Evolutionary conservation across 2,888 invertebrate species (phyloP).

Genomic region (Leucophenga maculata): DNA sequence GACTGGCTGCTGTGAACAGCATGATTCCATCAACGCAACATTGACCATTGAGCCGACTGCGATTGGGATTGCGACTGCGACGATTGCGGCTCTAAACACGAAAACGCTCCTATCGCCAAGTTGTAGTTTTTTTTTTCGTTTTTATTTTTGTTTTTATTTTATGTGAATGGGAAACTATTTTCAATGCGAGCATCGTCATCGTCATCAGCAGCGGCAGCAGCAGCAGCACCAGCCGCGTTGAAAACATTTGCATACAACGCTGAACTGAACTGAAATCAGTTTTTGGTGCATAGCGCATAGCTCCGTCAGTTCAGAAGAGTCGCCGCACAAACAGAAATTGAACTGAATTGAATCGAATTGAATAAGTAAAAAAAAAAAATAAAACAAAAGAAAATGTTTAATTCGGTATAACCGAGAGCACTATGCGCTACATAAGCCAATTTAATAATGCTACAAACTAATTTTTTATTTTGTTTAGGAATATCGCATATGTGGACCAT

Average conservation of each 20-base stretch:
- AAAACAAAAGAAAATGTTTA: too few species aligned
- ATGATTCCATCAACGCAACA: constrained; percentile 50
- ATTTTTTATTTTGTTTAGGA: too few species aligned
- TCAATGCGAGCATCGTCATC: background rate
- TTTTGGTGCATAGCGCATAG: too few species aligned
- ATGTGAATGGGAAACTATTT: constrained; percentile 21
- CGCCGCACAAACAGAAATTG: background rate
- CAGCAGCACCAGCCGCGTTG: background rate
- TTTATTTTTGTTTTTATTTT: constrained; percentile 2
- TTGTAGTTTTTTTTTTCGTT: background rate
- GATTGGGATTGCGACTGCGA: too few species aligned
- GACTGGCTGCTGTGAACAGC: constrained; percentile 53
- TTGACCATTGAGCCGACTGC: constrained; percentile 41
- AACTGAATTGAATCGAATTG: background rate
- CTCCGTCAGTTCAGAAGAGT: too few species aligned
- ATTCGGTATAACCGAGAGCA: too few species aligned
- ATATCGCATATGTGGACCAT: too few species aligned
- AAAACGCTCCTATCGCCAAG: too few species aligned
- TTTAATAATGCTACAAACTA: too few species aligned
- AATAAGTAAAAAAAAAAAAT: background rate
- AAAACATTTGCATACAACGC: constrained; percentile 10
- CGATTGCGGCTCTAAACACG: too few species aligned
- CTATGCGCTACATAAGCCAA: too few species aligned
- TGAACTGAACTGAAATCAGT: too few species aligned
- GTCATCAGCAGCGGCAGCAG: background rate